Base-by-base conservation (phyloP, 2,888 invertebrate species). In the Stictocephala bisonia region DNA sequence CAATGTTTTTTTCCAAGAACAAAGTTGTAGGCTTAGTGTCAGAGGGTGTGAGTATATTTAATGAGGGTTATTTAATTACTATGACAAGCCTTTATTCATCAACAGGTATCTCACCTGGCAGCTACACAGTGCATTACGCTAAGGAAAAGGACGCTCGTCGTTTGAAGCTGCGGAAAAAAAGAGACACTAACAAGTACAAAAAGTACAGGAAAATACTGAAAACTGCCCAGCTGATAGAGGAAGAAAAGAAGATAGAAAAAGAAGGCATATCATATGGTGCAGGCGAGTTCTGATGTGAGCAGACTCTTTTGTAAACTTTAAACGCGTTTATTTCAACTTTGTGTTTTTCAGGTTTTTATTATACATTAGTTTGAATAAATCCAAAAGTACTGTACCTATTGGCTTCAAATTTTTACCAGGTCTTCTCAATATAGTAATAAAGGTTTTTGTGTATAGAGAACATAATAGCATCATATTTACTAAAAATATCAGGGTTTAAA, bases 401-500 rank as follows among this genome's bases (percentile, higher is more conserved):
- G 31, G 6, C 20, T 35, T 51, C 15, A 18, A 68, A 35, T 51
- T 51, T 51, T 68, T 51, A 51, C 51, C 20, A 35, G 20, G 22
- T 22, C 2, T 68, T 68, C 20, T 67, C 18, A n/a, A 44, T 66
- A 66, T 26, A 44, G 24, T 44, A 66, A 20, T 44, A 44, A 44
- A 44, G 66, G 27, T 66, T 66, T 66, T 9, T 66, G 26, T 66
- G 66, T 66, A 26, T 66, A 44, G n/a, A n/a, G n/a, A 66, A 26
- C 29, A 66, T 26, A 26, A 41, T 66, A 24, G 22, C 66, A 24
- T 44, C 44, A 44, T 66, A 44, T 44, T 26, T 66, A 66, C 66
- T 26, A 44, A 26, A 44, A 44, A 44, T 44, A n/a, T 44, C 29
- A 66, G 26, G 3, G 41, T 41, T 44, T 66, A 66, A 15, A 26